Evolutionary conservation across 1,140 invertebrate species (phyloP).

Genomic region (Galendromus occidentalis): DNA sequence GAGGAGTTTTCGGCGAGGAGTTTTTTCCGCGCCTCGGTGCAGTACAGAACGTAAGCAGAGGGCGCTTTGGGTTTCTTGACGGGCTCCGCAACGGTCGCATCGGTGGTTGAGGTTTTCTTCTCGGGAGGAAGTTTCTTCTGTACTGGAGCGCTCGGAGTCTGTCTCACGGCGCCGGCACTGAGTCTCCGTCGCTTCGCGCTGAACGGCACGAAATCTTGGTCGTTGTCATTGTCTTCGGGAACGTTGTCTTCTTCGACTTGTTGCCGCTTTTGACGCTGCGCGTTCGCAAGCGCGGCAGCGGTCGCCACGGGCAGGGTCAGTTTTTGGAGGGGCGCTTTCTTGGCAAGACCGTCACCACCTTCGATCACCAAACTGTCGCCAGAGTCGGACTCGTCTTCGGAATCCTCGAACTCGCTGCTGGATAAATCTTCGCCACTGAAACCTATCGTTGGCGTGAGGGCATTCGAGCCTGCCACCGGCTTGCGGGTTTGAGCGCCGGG

Average conservation of each 20-base stretch:
- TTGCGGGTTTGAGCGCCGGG: too few relatives aligned
- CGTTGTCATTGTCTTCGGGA: neutral
- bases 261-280: neutral
- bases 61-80: neutral
- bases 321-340: neutral
- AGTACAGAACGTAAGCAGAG: neutral
- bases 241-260: neutral
- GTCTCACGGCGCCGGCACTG: neutral
- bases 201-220: neutral
- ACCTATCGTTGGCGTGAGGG: too few relatives aligned
- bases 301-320: neutral
- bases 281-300: neutral
- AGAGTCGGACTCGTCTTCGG: neutral
- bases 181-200: neutral
- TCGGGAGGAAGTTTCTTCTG: neutral
- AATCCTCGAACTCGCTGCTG: neutral
- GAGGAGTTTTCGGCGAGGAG: neutral
- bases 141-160: neutral
- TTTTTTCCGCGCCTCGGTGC: neutral
- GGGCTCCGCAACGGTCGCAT: slow-evolving; percentile 11
- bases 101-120: slow-evolving; percentile 13
- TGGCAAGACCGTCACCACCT: neutral
- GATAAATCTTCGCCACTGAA: neutral
- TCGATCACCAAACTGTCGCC: neutral
- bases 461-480: too few relatives aligned